A percentile compares a stretch with the other conserved stretches of the same genome.
These are phyloP conservation scores for Eristalinus sepulchralis DNA, from an alignment of 2,888 invertebrate genomes.

Conservation along the genomic window DNA sequence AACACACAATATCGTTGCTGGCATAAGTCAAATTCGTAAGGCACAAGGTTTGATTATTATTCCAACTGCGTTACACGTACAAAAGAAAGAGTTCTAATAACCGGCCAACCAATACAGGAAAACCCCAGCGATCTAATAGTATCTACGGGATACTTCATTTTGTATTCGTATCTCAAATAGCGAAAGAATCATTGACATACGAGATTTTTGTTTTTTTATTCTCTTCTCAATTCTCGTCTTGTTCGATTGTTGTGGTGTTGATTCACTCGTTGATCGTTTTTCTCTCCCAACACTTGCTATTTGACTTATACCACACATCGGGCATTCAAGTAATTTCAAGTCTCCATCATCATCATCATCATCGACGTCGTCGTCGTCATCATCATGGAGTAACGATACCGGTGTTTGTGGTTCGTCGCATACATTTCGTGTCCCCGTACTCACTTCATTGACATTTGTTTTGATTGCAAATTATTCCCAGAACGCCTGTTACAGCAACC, in stretches of 20 bases:
- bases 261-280: constrained; percentile 32
- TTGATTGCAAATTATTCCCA: constrained; percentile 52
- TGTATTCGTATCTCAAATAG: constrained; percentile 52
- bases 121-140: constrained; percentile 33
- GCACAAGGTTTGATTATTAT: constrained; percentile 19
- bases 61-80: constrained; percentile 47
- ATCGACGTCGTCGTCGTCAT: neutral
- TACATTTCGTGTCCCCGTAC: neutral
- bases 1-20: neutral
- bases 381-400: constrained; percentile 3
- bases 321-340: constrained; percentile 4
- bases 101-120: constrained; percentile 26
- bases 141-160: constrained; percentile 44
- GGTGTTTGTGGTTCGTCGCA: neutral
- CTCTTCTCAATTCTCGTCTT: neutral
- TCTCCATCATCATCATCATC: constrained; percentile 20
- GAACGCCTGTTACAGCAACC: constrained; percentile 17
- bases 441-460: constrained; percentile 44
- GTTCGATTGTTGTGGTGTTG: constrained; percentile 38
- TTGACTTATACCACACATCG: constrained; percentile 33
- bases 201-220: neutral
- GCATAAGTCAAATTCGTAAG: neutral
- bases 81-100: constrained; percentile 33
- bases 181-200: constrained; percentile 56
- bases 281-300: constrained; percentile 36